phyloP scores from a whole-genome alignment of 2,797 vertebrate species.

The Schizopygopsis malacanthus region DNA sequence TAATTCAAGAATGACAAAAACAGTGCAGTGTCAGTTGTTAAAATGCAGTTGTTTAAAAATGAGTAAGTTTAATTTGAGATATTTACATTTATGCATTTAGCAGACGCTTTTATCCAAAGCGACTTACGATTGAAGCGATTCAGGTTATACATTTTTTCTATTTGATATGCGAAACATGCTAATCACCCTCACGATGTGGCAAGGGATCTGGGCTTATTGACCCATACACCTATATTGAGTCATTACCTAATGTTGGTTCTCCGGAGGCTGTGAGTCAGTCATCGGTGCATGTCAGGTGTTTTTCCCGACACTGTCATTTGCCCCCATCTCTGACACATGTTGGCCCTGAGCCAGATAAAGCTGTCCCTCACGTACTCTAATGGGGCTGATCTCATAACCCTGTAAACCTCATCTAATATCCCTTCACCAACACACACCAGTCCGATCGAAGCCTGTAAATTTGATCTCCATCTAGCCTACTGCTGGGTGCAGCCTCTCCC shows the following conservation, averaged over 20 bases:
- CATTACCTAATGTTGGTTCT: slow-evolving; percentile 40
- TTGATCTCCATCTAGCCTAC: slow-evolving; percentile 76
- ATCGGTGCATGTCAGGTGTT: slow-evolving; percentile 41
- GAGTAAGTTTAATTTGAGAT: background rate
- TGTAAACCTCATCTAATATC: slow-evolving; percentile 57
- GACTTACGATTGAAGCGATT: no score
- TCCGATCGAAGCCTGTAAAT: slow-evolving; percentile 78
- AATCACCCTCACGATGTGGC: background rate
- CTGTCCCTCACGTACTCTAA: slow-evolving; percentile 44
- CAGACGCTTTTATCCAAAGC: no score
- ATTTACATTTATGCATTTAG: no score
- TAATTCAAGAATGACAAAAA: background rate
- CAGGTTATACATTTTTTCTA: background rate
- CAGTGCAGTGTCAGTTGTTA: background rate
- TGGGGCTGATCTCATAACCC: slow-evolving; percentile 63
- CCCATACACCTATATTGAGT: slow-evolving; percentile 3
- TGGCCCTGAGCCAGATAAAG: slow-evolving; percentile 76
- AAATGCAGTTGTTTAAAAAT: background rate
- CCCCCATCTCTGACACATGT: slow-evolving; percentile 70
- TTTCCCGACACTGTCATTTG: slow-evolving; percentile 30
- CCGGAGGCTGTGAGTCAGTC: slow-evolving; percentile 16
- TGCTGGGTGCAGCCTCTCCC: slow-evolving; percentile 64
- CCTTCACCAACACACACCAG: slow-evolving; percentile 56
- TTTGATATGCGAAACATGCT: background rate
- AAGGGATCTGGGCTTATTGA: background rate